Conservation (phyloP, 2,797 vertebrate species). For the Gallinago solitaria region DNA sequence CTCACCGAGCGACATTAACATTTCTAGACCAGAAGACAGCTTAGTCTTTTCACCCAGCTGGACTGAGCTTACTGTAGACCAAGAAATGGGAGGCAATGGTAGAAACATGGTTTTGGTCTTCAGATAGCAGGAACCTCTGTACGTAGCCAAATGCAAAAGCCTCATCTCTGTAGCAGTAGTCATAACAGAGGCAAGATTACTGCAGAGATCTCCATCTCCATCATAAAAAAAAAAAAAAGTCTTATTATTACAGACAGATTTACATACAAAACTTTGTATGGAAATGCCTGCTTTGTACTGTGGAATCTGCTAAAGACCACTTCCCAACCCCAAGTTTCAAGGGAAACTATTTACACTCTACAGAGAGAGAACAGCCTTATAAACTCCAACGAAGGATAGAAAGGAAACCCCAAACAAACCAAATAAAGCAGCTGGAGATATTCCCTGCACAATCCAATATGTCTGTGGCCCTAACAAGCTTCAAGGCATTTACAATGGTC, state of each 20-base stretch:
- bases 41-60: neutral
- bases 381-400: neutral
- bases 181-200: neutral
- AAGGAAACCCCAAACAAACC: neutral
- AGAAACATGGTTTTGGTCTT: neutral
- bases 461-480: neutral
- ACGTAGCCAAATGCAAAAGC: neutral
- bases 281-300: neutral
- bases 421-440: neutral
- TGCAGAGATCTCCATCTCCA: neutral
- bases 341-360: neutral
- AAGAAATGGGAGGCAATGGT: neutral
- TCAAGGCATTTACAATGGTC: neutral
- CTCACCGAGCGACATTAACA: neutral
- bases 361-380: neutral
- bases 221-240: neutral
- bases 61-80: neutral
- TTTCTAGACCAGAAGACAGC: neutral
- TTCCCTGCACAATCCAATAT: neutral
- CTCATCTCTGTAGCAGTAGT: neutral
- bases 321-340: neutral
- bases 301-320: neutral
- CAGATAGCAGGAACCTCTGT: neutral
- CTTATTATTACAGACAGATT: neutral
- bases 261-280: neutral